Conservation (phyloP, 2,888 invertebrate genomes). For the Cryptops parisi region DNA sequence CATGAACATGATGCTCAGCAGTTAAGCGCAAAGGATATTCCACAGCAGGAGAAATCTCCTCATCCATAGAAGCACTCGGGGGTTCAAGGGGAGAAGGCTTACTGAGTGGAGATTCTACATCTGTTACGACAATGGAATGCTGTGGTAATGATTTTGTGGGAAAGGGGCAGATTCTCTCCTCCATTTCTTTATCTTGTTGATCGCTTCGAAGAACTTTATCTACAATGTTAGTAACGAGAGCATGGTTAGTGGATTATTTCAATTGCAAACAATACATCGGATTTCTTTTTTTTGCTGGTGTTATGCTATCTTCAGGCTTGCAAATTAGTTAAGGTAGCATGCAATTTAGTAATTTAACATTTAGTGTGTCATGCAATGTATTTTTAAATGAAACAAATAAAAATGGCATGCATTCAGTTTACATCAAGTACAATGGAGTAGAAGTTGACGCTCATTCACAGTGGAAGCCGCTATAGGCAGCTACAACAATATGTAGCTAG, state of each 20-base stretch:
- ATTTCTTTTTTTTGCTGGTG: not conserved
- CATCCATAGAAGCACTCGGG: constrained; percentile 17
- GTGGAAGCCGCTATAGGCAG: too few species aligned
- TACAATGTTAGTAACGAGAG: constrained; percentile 20
- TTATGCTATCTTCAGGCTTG: constrained; percentile 12
- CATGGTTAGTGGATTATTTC: constrained; percentile 15
- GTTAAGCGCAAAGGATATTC: constrained; percentile 21
- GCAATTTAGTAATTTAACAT: too few species aligned
- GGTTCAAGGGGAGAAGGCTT: constrained; percentile 17
- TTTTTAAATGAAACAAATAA: too few species aligned
- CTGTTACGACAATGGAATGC: constrained; percentile 1
- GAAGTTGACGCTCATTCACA: too few species aligned
- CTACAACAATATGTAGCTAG: too few species aligned
- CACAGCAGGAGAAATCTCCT: constrained; percentile 25
- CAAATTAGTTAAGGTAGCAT: constrained; percentile 2
- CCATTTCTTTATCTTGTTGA: constrained; percentile 14
- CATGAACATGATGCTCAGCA: constrained; percentile 23
- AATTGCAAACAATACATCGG: not conserved
- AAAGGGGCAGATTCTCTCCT: constrained; percentile 10
- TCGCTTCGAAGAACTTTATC: constrained; percentile 17
- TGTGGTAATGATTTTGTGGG: constrained; percentile 11
- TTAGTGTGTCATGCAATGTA: too few species aligned
- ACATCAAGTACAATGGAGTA: too few species aligned
- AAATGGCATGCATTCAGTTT: too few species aligned
- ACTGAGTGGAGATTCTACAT: constrained; percentile 14